Conservation (phyloP, 2,888 invertebrate genomes). For the Perizoma affinitatum region DNA sequence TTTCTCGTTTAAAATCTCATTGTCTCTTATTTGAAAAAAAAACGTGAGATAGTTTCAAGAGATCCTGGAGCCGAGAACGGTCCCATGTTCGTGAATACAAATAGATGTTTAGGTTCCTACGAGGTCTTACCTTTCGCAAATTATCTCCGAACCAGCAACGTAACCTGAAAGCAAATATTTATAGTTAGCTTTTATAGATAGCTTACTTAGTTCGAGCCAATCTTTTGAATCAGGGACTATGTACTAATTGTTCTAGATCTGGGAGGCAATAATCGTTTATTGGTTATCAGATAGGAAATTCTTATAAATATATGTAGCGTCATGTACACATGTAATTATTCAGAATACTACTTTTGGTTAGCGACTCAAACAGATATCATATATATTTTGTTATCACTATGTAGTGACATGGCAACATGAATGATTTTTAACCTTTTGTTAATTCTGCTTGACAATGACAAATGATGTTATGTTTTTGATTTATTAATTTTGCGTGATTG, state of each 20-base stretch:
- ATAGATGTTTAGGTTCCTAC: constrained; percentile 55
- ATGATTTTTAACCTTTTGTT: too few relatives aligned
- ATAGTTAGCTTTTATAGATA: constrained; percentile 46
- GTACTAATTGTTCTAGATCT: constrained; percentile 45
- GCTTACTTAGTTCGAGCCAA: constrained; percentile 57
- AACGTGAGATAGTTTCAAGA: constrained; percentile 46
- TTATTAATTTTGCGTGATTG: too few relatives aligned
- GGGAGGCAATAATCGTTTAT: constrained; percentile 40
- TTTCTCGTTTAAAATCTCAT: constrained; percentile 43
- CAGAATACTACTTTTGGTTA: too few relatives aligned
- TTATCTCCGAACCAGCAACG: constrained; percentile 72
- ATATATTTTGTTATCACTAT: too few relatives aligned
- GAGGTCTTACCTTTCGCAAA: constrained; percentile 75
- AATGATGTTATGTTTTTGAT: too few relatives aligned
- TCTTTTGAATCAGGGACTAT: constrained; percentile 46
- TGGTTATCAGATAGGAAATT: constrained; percentile 31
- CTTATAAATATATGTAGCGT: constrained; percentile 6
- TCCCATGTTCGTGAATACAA: constrained; percentile 67
- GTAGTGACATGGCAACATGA: too few relatives aligned
- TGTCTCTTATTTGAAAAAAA: constrained; percentile 44
- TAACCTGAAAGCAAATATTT: constrained; percentile 73
- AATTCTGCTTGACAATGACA: too few relatives aligned
- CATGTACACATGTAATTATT: too few relatives aligned
- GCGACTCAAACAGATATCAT: too few relatives aligned
- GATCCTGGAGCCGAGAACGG: constrained; percentile 28